A percentile compares a stretch with the other conserved stretches of the same genome.
phyloP scores from a whole-genome alignment of 2,888 invertebrate species.

The Argynnis bischoffii region DNA sequence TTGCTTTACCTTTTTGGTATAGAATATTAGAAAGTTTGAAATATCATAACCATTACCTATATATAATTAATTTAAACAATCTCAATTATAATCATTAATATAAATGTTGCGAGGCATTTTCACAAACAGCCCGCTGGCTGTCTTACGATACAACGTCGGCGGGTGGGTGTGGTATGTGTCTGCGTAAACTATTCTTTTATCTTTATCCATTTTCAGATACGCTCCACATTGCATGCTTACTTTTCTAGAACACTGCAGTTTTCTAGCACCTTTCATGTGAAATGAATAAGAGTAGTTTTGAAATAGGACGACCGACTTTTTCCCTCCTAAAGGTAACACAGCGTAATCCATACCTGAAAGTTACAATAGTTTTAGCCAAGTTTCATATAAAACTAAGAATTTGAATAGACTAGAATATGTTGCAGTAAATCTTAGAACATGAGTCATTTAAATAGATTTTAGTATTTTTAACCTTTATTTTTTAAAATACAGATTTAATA shows the following conservation, averaged over 20 bases:
- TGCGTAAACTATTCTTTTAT: conserved; percentile 30
- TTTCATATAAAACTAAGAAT: not conserved
- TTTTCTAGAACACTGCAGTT: conserved; percentile 35
- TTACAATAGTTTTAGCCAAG: conserved; percentile 7
- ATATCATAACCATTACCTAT: not conserved
- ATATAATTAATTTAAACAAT: not conserved
- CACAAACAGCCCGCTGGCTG: conserved; percentile 22
- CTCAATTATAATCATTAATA: conserved; percentile 12
- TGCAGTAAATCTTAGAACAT: too few species aligned
- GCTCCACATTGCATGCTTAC: conserved; percentile 39
- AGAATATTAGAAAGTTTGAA: not conserved
- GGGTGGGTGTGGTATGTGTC: conserved; percentile 49
- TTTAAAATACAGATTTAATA: too few species aligned
- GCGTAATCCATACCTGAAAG: conserved; percentile 34
- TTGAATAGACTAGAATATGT: not conserved
- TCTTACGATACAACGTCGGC: conserved; percentile 38
- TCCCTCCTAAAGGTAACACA: conserved; percentile 29
- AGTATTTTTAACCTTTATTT: too few species aligned
- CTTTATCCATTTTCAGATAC: conserved; percentile 36
- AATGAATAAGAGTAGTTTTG: conserved; percentile 44
- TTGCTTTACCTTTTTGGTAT: conserved; percentile 5
- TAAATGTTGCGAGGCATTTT: conserved; percentile 20
- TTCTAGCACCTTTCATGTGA: conserved; percentile 34
- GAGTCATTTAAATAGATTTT: too few species aligned
- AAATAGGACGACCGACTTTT: conserved; percentile 35